Evolutionary conservation across 2,888 invertebrate species (phyloP), one percentile per base, ranked within the genome.

Genomic region (Drosophila kokeensis): DNA sequence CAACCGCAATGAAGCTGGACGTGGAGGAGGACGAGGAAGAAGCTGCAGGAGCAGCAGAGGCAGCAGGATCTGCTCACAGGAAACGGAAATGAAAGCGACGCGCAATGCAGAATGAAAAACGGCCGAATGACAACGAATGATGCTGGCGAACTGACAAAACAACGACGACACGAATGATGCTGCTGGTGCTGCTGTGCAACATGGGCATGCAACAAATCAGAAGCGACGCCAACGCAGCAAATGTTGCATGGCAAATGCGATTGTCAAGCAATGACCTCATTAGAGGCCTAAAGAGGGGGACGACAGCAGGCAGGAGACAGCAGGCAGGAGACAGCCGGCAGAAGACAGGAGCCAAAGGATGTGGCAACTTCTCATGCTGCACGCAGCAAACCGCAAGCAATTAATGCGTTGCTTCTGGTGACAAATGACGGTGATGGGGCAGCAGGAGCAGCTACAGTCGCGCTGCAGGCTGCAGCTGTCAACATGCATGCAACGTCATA

Each of bases 261-360:
- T 91, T 91, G 91, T 92, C 92, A 91, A 91, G 91, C 90, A 89
- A 91, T 92, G 91, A 92, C 91, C 92, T 91, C 92, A 89, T 92
- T 92, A 91, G 81, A 82, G 52, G 69, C 68, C 58, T 53, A 66
- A 60, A 62, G 27, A 64, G 52, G 10, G 40, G 29, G 32, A 27
- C 29, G 32, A 67, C 45, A 58, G 48, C 15, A 30, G 71, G 45
- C 38, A 36, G 36, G 18, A 49, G 67, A 68, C 68, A 24, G 10
- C 21, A 11, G 36, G 67, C 45, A 58, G 52, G 15, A 40, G 72
- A 68, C 48, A 58, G 49, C 11, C 24, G 71, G 45, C 38, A 24
- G 10, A 21, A 24, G 36, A 70, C 45, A 58, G 55, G 15, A 40
- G 72, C 54, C 40, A 45, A 45, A 45, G 45, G 65, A 68, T 45